phyloP scores from a whole-genome alignment of 1,140 invertebrate genomes.

The Cataglyphis hispanica region DNA sequence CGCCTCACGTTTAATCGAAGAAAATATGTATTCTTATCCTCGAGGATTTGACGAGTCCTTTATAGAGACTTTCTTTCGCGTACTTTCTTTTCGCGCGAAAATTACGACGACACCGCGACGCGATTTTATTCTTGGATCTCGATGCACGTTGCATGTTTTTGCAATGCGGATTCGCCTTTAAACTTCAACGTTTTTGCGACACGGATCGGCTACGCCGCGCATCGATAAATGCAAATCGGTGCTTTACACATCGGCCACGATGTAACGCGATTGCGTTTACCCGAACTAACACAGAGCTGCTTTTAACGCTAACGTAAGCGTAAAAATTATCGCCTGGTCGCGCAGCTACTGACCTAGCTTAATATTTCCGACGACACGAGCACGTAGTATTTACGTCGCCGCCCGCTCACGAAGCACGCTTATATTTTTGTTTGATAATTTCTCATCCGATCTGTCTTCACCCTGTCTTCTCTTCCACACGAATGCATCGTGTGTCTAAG shows the following conservation, averaged over 20 bases:
- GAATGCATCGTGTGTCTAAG: not conserved
- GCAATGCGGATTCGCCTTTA: not conserved
- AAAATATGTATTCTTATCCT: constrained; percentile 20
- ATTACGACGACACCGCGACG: not conserved
- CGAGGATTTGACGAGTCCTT: constrained; percentile 1
- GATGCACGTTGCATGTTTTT: constrained; percentile 10
- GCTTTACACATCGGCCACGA: constrained; percentile 16
- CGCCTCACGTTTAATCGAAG: constrained; percentile 42
- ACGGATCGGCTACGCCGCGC: not conserved
- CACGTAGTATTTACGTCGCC: constrained; percentile 29
- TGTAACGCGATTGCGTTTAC: not conserved
- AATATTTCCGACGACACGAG: constrained; percentile 46
- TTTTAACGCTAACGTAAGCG: constrained; percentile 59
- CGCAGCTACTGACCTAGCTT: constrained; percentile 59
- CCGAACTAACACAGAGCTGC: constrained; percentile 32
- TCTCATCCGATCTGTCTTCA: not conserved
- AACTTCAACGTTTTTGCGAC: not conserved
- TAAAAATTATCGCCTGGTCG: constrained; percentile 58
- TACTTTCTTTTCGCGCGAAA: constrained; percentile 23
- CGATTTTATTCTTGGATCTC: not conserved
- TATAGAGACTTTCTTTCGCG: constrained; percentile 19
- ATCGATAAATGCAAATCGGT: not conserved
- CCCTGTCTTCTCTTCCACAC: not conserved
- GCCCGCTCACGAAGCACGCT: not conserved
- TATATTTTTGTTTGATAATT: constrained; percentile 34